Evolutionary conservation across 2,113 vertebrate genomes (phyloP), one percentile per base, ranked within the genome.

Genomic region (Chaetura pelagica): DNA sequence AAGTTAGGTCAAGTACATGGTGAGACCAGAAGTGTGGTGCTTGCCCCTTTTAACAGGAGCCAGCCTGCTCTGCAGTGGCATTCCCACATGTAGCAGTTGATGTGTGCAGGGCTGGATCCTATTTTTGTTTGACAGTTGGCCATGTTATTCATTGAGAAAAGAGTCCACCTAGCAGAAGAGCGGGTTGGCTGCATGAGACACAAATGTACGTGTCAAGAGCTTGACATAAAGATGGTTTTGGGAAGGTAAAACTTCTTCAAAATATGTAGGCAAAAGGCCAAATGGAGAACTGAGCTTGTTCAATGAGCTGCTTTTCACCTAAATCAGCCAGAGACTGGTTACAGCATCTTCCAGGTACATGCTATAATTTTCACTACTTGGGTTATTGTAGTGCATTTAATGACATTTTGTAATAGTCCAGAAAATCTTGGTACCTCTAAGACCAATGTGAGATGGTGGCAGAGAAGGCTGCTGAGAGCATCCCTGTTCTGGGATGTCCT

Each of bases 291-390:
- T 10, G 27, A 81, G 22, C 64, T 71, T 51, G 38, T 67, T 74
- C 94, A 95, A 93, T 23, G 30, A 87, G 30, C 9, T 80, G 54
- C 20, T 92, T 83, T 80, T 68, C 66, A 79, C 66, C 58, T 83
- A 51, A 71, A 34, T 29, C 34, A 59, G 38, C 22, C 62, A 59
- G 44, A 76, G 32, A 12, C 40, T 68, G 40, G 40, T 49, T 76
- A 57, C 40, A 83, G 8, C 52, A 76, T 73, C 59, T 93, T 85
- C 62, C 34, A 76, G 67, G 58, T 49, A 48, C 26, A 5, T 79
- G 58, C 23, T 30, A 23, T 58, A 35, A 64, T 69, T 85, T 85
- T 19, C 12, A 27, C 7, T 40, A 38, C 29, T 58, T 66, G 34
- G 29, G 27, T 72, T 68, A 44, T 15, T 64, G 29, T 32, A 32